These are phyloP conservation scores for Zaprionus capensis DNA, from an alignment of 1,140 invertebrate genomes.

Conservation along the genomic window DNA sequence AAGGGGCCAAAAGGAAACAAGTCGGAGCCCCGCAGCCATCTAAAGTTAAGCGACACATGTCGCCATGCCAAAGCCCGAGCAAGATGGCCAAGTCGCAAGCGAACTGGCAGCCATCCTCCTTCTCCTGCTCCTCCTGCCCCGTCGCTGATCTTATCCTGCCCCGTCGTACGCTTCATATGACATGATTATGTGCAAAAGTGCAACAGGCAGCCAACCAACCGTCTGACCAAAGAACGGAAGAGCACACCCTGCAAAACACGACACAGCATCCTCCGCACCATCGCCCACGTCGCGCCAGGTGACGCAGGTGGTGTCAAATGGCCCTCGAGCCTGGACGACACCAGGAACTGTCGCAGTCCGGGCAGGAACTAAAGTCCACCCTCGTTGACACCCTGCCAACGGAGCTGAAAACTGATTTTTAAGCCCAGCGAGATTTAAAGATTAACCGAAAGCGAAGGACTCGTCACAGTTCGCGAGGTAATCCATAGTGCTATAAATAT, in stretches of 20 bases:
- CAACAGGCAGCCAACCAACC: conserved; percentile 57
- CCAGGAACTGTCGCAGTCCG: conserved; percentile 29
- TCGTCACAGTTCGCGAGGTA: neutral
- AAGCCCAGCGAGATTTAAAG: neutral
- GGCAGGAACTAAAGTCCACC: conserved; percentile 43
- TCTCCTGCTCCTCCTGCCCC: neutral
- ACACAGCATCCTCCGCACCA: neutral
- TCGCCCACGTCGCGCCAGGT: conserved; percentile 22
- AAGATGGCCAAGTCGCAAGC: conserved; percentile 26
- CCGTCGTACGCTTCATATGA: conserved; percentile 73
- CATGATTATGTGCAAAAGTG: conserved; percentile 80
- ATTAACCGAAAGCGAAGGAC: neutral
- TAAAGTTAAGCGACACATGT: conserved; percentile 78
- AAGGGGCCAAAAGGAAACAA: conserved; percentile 33
- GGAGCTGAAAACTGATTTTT: conserved; percentile 53
- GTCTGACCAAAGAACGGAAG: conserved; percentile 24
- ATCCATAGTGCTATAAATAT: neutral
- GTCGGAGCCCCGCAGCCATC: conserved; percentile 53
- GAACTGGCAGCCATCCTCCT: neutral
- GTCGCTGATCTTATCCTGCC: conserved; percentile 62
- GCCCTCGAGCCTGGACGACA: conserved; percentile 58
- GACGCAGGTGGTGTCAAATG: conserved; percentile 54
- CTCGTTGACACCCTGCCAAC: conserved; percentile 54
- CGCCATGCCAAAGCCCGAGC: conserved; percentile 50
- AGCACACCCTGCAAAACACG: neutral